These are phyloP conservation scores for Trisateles emortualis DNA, from an alignment of 2,888 invertebrate genomes.

Conservation along the genomic window DNA sequence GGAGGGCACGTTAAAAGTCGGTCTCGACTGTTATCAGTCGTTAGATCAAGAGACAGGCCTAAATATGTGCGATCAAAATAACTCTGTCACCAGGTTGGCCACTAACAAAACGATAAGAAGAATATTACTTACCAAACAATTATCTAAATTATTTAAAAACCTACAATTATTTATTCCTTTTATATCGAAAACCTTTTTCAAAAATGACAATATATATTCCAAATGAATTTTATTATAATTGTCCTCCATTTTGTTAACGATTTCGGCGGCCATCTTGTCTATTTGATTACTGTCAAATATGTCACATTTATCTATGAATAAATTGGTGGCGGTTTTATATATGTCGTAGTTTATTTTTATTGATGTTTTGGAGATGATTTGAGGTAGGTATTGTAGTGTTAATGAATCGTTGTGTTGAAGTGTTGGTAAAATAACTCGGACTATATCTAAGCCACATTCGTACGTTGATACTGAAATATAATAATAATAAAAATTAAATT, in stretches of 20 bases:
- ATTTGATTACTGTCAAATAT: slow-evolving; percentile 48
- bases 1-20: too few species aligned
- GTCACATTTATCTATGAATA: slow-evolving; percentile 59
- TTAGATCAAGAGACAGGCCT: too few species aligned
- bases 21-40: too few species aligned
- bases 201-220: slow-evolving; percentile 7
- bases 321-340: slow-evolving; percentile 50
- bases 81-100: too few species aligned
- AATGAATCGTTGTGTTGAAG: slow-evolving; percentile 59
- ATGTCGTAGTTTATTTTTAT: slow-evolving; percentile 42
- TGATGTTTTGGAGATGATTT: slow-evolving; percentile 46
- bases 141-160: slow-evolving; percentile 2
- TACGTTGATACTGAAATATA: slow-evolving; percentile 57
- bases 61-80: too few species aligned
- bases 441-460: slow-evolving; percentile 57
- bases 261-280: slow-evolving; percentile 19
- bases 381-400: slow-evolving; percentile 52
- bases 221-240: slow-evolving; percentile 13
- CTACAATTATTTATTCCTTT: neutral
- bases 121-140: neutral
- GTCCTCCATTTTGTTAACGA: slow-evolving; percentile 28
- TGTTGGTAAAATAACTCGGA: slow-evolving; percentile 51
- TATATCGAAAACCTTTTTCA: slow-evolving; percentile 8
- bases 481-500: too few species aligned
- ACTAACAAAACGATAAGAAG: too few species aligned